Percentiles rank a stretch among this genome's conserved stretches.
These are phyloP conservation scores for Paraplagusia blochii DNA, from an alignment of 2,113 vertebrate genomes.

Conservation along the genomic window DNA sequence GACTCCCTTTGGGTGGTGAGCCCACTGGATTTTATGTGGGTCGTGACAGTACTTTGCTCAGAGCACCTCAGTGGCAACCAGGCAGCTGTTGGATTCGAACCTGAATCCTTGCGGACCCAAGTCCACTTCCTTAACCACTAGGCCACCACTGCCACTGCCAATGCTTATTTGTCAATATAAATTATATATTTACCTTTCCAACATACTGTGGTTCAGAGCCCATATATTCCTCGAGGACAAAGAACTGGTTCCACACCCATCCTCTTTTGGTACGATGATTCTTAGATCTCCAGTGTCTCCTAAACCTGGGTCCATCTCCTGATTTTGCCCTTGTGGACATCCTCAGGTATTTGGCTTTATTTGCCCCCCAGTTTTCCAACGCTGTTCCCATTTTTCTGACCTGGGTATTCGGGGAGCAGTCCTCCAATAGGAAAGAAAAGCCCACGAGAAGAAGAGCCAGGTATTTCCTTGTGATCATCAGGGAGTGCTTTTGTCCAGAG, in stretches of 20 bases:
- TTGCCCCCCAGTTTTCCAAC: conserved; percentile 1
- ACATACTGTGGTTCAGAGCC: conserved; percentile 93
- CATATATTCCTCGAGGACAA: conserved; percentile 96
- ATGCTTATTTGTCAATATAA: not conserved
- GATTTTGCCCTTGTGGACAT: not conserved
- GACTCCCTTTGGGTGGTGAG: no score
- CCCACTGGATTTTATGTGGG: no score
- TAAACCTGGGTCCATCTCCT: conserved; percentile 2
- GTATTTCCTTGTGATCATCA: conserved; percentile 94
- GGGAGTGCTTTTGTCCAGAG: conserved; percentile 53
- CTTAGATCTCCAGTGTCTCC: conserved; percentile 42
- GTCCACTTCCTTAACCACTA: no score
- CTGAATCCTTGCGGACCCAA: no score
- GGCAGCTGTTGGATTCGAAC: no score
- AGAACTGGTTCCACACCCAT: conserved; percentile 98
- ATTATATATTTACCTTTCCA: conserved; percentile 87
- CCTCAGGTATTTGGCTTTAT: not conserved
- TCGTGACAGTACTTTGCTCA: no score
- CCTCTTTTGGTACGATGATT: conserved; percentile 85
- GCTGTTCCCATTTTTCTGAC: conserved; percentile 33
- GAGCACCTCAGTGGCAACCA: no score
- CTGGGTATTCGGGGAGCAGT: conserved; percentile 80
- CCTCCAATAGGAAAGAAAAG: conserved; percentile 88
- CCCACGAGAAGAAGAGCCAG: conserved; percentile 85
- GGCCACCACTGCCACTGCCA: no score